Evolutionary conservation across 2,113 vertebrate species (phyloP), one percentile per base, ranked within the genome.

Genomic region (Scatophagus argus): DNA sequence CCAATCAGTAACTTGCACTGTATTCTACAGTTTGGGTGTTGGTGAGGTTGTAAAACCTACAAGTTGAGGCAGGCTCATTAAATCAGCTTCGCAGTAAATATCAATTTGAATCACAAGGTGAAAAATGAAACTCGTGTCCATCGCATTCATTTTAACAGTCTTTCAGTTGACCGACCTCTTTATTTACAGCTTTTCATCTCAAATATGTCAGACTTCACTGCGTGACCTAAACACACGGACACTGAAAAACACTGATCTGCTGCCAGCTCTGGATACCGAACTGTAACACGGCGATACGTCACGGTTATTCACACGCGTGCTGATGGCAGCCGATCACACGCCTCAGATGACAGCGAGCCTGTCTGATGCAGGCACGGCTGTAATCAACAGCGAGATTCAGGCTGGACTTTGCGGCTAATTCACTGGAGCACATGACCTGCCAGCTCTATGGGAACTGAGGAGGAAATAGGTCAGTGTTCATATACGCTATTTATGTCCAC

Each of bases 401-500:
- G 36, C 36, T 36, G 29, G 52, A 68, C 29, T 47, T n/a, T 58
- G 34, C n/a, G 44, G 38, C 44, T 51, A 62, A 81, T 62, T 55
- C 59, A 38, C 11, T 32, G 52, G 56, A 63, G 16, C 66, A 75
- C 84, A 78, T 74, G 83, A 73, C 52, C 77, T 21, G 36, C 8
- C 16, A 6, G 25, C 67, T 80, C 55, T n/a, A 13, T 43, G 51
- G 11, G 60, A 51, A 29, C 58, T 8, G 8, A 58, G 38, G 17
- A 34, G 61, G 55, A 87, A 87, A 39, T 77, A 44, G 88, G 85
- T 86, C 85, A 66, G 44, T 3, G 64, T 61, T 69, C 12, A 52
- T 41, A 59, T 31, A 34, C n/a, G 41, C 36, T 43, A 7, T 75
- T 56, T 68, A 66, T n/a, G 4, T 69, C 66, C 43, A 25, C 56